These are phyloP conservation scores for Holotrichia oblita DNA, from an alignment of 1,140 invertebrate species.

Conservation along the genomic window DNA sequence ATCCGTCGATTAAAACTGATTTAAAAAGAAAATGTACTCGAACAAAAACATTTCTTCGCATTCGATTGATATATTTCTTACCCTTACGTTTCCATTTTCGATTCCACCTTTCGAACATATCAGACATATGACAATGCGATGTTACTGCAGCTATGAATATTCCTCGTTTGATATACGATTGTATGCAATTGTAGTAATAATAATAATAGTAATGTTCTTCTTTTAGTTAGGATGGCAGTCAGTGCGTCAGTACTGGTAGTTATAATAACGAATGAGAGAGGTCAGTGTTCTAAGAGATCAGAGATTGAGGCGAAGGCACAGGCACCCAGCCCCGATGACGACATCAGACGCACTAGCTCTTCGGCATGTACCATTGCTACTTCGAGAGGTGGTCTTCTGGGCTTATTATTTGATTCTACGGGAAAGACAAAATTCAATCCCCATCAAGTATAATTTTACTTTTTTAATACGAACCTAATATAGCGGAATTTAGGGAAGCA, in stretches of 20 bases:
- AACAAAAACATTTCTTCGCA: not conserved
- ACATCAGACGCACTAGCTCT: constrained; percentile 89
- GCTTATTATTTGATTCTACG: constrained; percentile 89
- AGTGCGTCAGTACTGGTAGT: constrained; percentile 44
- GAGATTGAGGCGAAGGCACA: constrained; percentile 91
- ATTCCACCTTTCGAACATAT: not conserved
- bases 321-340: constrained; percentile 86
- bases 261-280: constrained; percentile 29
- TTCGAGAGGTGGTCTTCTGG: constrained; percentile 90
- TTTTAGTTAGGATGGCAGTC: constrained; percentile 43
- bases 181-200: not conserved
- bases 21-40: no score
- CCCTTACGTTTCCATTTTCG: not conserved
- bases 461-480: constrained; percentile 87
- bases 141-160: no score
- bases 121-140: not conserved
- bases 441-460: no score
- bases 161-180: not conserved
- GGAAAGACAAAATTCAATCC: constrained; percentile 12
- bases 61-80: not conserved
- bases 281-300: constrained; percentile 65
- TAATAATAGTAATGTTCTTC: not conserved
- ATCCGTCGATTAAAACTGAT: no score
- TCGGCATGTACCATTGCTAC: constrained; percentile 89
- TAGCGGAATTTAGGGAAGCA: constrained; percentile 95